Conservation (phyloP, 2,888 invertebrate genomes). For the Unio delphinus region DNA sequence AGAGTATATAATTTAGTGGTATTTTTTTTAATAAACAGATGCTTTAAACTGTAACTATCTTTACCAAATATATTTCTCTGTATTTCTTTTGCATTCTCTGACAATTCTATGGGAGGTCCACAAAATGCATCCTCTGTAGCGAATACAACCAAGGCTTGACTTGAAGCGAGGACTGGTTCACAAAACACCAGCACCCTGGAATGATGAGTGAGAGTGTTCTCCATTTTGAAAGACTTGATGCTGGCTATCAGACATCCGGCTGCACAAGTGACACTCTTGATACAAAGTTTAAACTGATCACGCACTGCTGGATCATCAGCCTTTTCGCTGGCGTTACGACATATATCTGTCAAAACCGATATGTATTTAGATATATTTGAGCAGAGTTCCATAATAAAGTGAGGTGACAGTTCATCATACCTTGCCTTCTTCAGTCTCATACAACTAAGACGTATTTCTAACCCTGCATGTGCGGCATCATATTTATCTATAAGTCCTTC, state of each 20-base stretch:
- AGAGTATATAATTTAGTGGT: too few species aligned
- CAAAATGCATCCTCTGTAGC: slow-evolving; percentile 66
- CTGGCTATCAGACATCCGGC: slow-evolving; percentile 64
- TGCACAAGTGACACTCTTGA: slow-evolving; percentile 64
- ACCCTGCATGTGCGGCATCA: slow-evolving; percentile 59
- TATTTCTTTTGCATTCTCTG: slow-evolving; percentile 54
- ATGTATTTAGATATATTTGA: slow-evolving; percentile 62
- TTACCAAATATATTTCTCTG: slow-evolving; percentile 65
- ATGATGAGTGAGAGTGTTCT: slow-evolving; percentile 50
- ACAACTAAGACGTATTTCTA: slow-evolving; percentile 65
- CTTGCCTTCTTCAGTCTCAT: slow-evolving; percentile 54
- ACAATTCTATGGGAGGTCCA: slow-evolving; percentile 60
- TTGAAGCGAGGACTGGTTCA: slow-evolving; percentile 64
- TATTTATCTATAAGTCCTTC: slow-evolving; percentile 64
- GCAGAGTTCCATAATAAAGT: slow-evolving; percentile 62
- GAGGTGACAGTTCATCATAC: slow-evolving; percentile 57
- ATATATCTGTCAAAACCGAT: slow-evolving; percentile 61
- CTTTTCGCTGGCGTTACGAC: slow-evolving; percentile 56
- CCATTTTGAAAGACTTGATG: slow-evolving; percentile 61
- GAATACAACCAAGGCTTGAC: slow-evolving; percentile 63
- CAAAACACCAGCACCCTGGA: slow-evolving; percentile 63
- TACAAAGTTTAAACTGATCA: slow-evolving; percentile 66
- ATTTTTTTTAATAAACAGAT: too few species aligned
- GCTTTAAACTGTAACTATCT: not conserved
- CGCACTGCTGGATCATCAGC: slow-evolving; percentile 47